Percentiles rank a stretch among this genome's conserved stretches.
phyloP scores from a whole-genome alignment of 2,888 invertebrate species.

The Drosophila anomelani region DNA sequence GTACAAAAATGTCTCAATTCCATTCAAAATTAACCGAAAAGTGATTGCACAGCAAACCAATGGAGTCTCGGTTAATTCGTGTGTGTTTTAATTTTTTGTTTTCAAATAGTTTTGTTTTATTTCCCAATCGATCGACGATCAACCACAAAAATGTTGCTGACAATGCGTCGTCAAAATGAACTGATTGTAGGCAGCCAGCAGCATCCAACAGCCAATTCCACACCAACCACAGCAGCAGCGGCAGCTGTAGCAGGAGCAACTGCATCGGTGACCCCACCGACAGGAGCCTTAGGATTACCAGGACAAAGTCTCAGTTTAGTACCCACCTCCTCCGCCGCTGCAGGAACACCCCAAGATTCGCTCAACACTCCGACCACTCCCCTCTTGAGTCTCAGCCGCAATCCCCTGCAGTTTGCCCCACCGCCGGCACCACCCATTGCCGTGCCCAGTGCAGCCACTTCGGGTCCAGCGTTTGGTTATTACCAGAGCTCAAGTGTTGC shows the following conservation, averaged over 20 bases:
- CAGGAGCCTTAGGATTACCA: conserved; percentile 4
- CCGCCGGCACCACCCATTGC: conserved; percentile 62
- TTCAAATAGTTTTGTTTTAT: conserved; percentile 48
- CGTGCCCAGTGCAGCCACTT: conserved; percentile 32
- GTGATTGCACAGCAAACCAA: conserved; percentile 49
- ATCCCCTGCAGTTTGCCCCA: conserved; percentile 65
- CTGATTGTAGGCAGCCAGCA: conserved; percentile 81
- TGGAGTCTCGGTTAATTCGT: conserved; percentile 63
- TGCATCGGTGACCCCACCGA: conserved; percentile 17
- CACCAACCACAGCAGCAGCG: not conserved
- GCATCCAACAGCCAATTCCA: conserved; percentile 49
- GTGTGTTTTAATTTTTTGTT: conserved; percentile 57
- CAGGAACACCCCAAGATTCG: conserved; percentile 62
- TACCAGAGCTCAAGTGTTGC: conserved; percentile 47
- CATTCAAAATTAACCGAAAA: conserved; percentile 15
- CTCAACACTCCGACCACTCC: conserved; percentile 83
- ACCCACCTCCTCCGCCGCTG: conserved; percentile 35
- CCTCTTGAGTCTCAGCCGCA: conserved; percentile 63
- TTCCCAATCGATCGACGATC: conserved; percentile 44
- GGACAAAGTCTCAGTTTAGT: conserved; percentile 39
- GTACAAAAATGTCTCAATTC: conserved; percentile 25
- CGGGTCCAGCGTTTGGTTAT: conserved; percentile 49
- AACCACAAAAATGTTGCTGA: conserved; percentile 86
- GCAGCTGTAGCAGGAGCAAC: conserved; percentile 3
- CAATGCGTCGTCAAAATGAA: conserved; percentile 92